Evolutionary conservation across 2,113 vertebrate species (phyloP).

Genomic region (Lonchura striata): DNA sequence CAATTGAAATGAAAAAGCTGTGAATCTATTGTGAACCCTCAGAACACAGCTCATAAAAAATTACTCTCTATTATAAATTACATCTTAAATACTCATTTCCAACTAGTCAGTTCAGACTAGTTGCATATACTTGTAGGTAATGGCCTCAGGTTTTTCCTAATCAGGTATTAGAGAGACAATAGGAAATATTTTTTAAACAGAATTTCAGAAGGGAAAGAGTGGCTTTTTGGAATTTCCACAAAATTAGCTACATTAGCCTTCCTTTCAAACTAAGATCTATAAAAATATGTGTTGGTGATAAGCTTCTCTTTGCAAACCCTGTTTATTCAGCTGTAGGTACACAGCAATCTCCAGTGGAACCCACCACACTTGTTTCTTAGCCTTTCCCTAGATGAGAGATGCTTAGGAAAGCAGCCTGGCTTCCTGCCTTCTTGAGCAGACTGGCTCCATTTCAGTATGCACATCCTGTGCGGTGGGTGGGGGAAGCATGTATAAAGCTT

Average conservation of each 20-base stretch:
- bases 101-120: neutral
- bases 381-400: neutral
- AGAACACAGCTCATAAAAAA: neutral
- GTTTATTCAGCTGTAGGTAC: neutral
- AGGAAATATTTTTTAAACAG: neutral
- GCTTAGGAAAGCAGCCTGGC: neutral
- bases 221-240: neutral
- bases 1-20: neutral
- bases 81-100: neutral
- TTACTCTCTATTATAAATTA: neutral
- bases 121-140: neutral
- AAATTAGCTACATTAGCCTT: neutral
- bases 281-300: neutral
- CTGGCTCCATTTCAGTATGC: neutral
- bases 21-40: neutral
- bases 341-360: neutral
- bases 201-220: neutral
- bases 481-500: neutral
- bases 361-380: neutral
- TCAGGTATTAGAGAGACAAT: neutral
- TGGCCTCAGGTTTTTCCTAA: neutral
- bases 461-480: neutral
- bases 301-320: neutral
- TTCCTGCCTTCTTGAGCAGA: neutral
- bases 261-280: neutral